Evolutionary conservation across 2,888 invertebrate genomes (phyloP), one percentile per base, ranked within the genome.

Genomic region (Tanytarsus gracilentus): DNA sequence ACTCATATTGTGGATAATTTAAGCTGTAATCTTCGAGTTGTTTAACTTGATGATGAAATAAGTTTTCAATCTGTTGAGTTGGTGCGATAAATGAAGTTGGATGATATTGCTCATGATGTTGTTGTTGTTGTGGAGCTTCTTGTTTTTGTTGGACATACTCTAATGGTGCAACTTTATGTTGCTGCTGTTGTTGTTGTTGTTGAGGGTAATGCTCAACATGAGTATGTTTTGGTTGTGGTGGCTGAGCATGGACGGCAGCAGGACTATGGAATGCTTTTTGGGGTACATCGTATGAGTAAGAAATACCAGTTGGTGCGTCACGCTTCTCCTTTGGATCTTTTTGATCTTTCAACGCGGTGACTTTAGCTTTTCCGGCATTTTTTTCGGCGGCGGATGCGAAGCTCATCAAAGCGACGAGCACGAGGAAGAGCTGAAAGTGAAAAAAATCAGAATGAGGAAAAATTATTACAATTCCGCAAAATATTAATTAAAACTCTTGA

Each of bases 221-320:
- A 11, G 33, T 3, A 11, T 14, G 8, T 29, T 50, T 50, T 1
- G 26, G 48, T 4, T 36, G 39, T 36, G 30, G 44, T 30, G 58
- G 16, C 3, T 44, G 44, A 7, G 23, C 33, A 52, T 33, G 30
- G 21, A 25, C 21, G 11, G 33, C 21, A 11, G 52, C 14, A 21
- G 29, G 52, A 16, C 18, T 30, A 14, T 48, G 44, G 16, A 44
- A 48, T 11, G 29, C 7, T n/a, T 58, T 58, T n/a, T 58, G 58
- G 16, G 58, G 58, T n/a, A 26, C 48, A 23, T 48, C 58, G 30
- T 58, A 58, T 14, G 29, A 27, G 7, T 58, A 58, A 3, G 58
- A 21, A 6, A 21, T 23, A 5, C 29, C 5, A 4, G 25, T 9
- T 29, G 16, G 30, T 6, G 48, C 44, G 29, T 58, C 58, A 21